Percentiles rank a stretch among this genome's conserved stretches.
Conservation (phyloP, 2,888 invertebrate species). For the Stramonita haemastoma region DNA sequence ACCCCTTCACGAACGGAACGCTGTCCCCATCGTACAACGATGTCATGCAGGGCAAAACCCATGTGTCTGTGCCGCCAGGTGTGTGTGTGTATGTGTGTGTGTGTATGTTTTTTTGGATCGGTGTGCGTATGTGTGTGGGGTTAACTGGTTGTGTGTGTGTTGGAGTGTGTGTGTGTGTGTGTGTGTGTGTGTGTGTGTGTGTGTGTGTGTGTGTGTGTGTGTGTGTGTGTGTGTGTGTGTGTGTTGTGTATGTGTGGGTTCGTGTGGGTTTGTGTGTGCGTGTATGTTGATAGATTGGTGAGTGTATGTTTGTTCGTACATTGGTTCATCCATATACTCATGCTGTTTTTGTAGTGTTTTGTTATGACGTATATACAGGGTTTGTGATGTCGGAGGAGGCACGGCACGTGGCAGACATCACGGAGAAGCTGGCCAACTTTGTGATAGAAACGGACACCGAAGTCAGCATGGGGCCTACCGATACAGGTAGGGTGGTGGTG, state of each 20-base stretch:
- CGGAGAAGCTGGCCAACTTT: conserved; percentile 76
- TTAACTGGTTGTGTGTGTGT: no score
- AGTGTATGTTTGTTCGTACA: no score
- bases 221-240: neutral
- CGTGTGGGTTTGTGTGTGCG: neutral
- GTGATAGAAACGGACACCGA: conserved; percentile 77
- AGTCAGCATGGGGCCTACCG: conserved; percentile 70
- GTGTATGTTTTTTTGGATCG: neutral
- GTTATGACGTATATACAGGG: conserved; percentile 51
- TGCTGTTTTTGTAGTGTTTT: no score
- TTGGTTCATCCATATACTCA: no score
- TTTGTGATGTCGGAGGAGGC: conserved; percentile 68
- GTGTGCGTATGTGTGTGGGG: no score
- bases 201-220: neutral
- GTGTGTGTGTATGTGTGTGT: neutral
- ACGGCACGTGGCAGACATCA: conserved; percentile 74
- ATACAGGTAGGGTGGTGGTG: conserved; percentile 62
- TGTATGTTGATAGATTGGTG: no score
- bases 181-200: neutral
- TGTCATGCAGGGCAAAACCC: conserved; percentile 71
- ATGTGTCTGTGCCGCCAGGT: conserved; percentile 71
- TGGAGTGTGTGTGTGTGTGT: no score
- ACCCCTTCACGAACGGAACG: conserved; percentile 30
- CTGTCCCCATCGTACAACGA: conserved; percentile 56
- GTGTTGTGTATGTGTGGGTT: neutral